Conservation (phyloP, 2,797 vertebrate species). For the Siniperca undulata region DNA sequence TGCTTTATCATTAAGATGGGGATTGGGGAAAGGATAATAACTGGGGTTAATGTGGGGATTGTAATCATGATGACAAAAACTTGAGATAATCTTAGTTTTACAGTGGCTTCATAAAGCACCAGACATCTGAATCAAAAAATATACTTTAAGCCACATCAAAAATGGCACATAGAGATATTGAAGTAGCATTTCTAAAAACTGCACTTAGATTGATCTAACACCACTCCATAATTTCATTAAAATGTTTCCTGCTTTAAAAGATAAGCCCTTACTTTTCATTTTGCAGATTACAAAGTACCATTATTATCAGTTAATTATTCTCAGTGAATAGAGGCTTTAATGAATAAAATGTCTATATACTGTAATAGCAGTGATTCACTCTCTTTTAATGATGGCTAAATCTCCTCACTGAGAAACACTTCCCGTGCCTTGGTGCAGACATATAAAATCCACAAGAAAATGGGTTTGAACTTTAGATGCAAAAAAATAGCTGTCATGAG, state of each 20-base stretch:
- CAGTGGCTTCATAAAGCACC: conserved; percentile 24
- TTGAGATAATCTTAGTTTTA: conserved; percentile 44
- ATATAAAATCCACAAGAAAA: conserved; percentile 48
- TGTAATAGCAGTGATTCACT: conserved; percentile 73
- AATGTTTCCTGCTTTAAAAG: conserved; percentile 79
- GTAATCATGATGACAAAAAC: conserved; percentile 49
- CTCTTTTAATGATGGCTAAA: conserved; percentile 70
- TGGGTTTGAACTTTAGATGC: conserved; percentile 46
- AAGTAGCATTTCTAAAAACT: conserved; percentile 67
- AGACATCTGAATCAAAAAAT: conserved; percentile 45
- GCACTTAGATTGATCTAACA: conserved; percentile 68
- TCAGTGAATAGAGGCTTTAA: conserved; percentile 79
- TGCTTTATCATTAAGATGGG: conserved; percentile 15
- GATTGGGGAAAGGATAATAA: conserved; percentile 14
- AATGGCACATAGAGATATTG: conserved; percentile 53
- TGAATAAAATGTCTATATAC: conserved; percentile 80
- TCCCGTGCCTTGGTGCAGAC: conserved; percentile 32
- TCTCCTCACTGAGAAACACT: conserved; percentile 56
- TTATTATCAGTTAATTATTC: conserved; percentile 86
- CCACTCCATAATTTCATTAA: conserved; percentile 82
- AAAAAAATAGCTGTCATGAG: conserved; percentile 16
- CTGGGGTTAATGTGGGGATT: conserved; percentile 29
- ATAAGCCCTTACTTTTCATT: conserved; percentile 81
- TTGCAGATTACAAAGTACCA: conserved; percentile 80
- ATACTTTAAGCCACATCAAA: conserved; percentile 48